Evolutionary conservation across 2,113 vertebrate species (phyloP).

Genomic region (Formicarius rufipectus): DNA sequence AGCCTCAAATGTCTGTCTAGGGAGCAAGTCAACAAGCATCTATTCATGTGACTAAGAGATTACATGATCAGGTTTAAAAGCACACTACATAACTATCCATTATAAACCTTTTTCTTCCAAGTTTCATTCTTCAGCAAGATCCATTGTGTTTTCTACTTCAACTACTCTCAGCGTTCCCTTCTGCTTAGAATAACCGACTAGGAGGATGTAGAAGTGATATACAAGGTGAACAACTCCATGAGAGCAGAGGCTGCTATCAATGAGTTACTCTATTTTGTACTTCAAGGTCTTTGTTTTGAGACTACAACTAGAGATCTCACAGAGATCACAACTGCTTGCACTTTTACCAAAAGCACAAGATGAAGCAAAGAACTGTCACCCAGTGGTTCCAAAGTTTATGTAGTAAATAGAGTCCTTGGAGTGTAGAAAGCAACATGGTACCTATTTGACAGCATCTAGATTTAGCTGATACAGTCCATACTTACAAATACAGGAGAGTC

Average conservation of each 20-base stretch:
- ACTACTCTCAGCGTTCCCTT: background rate
- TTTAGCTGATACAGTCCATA: background rate
- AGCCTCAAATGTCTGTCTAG: background rate
- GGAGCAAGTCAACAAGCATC: background rate
- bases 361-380: background rate
- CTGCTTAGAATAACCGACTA: background rate
- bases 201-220: background rate
- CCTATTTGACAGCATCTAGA: background rate
- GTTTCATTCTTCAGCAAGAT: background rate
- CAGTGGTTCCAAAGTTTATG: background rate
- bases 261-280: background rate
- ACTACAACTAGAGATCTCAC: background rate
- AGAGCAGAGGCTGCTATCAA: background rate
- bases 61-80: background rate
- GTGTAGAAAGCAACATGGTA: background rate
- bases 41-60: background rate
- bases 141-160: background rate
- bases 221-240: background rate
- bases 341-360: background rate
- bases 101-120: background rate
- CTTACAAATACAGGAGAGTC: background rate
- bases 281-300: background rate
- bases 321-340: background rate
- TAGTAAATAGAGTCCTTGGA: background rate
- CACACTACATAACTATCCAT: background rate